A percentile compares a stretch with the other conserved stretches of the same genome.
Conservation (phyloP, 2,797 vertebrate species). For the Acanthis flammea region DNA sequence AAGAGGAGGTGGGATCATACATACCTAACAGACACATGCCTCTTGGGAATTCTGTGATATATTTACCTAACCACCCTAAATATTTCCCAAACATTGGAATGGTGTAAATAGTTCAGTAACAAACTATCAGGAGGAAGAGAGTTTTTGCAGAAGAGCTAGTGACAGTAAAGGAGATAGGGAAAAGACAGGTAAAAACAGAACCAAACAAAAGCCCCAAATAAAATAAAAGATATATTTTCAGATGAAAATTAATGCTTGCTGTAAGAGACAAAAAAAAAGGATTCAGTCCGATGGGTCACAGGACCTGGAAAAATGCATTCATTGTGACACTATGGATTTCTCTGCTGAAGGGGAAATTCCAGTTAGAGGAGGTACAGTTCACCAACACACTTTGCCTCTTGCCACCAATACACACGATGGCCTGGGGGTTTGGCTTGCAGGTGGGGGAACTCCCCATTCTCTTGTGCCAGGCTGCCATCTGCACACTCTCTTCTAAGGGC, state of each 20-base stretch:
- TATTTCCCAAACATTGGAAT: neutral
- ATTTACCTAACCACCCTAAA: neutral
- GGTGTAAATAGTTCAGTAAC: neutral
- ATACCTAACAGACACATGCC: neutral
- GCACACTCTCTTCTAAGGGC: neutral
- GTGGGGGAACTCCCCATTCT: neutral
- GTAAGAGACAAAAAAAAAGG: neutral
- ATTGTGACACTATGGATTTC: neutral
- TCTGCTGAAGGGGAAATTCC: neutral
- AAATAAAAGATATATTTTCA: neutral
- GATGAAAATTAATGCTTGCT: neutral
- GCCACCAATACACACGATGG: neutral
- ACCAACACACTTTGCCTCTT: neutral
- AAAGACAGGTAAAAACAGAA: neutral
- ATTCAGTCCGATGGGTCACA: neutral
- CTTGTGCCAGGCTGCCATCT: neutral
- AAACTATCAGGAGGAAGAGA: neutral
- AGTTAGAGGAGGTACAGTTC: neutral
- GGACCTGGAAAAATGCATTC: neutral
- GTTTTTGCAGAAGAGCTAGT: neutral
- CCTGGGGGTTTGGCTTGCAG: neutral
- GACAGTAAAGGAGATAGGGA: neutral
- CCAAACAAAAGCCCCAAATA: neutral
- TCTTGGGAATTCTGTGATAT: neutral
- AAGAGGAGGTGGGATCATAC: neutral